phyloP scores from a whole-genome alignment of 1,140 invertebrate genomes.

The Drosophila nigrodunni region DNA sequence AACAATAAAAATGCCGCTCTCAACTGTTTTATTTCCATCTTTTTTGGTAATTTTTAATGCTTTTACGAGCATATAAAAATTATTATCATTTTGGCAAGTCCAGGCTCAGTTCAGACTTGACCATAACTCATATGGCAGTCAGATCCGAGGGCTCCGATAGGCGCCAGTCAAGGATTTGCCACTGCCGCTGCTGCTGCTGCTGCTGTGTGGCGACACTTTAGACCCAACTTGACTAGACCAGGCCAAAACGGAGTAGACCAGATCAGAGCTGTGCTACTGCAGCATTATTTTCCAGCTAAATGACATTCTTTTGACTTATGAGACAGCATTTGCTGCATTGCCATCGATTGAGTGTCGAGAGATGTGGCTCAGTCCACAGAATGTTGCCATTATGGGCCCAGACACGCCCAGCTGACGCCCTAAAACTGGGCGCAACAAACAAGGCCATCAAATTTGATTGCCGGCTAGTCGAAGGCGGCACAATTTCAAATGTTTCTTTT shows the following conservation, averaged over 20 bases:
- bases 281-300: slow-evolving; percentile 52
- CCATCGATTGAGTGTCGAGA: slow-evolving; percentile 70
- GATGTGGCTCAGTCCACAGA: slow-evolving; percentile 62
- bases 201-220: slow-evolving; percentile 52
- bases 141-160: slow-evolving; percentile 62
- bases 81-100: slow-evolving; percentile 50
- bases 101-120: background rate
- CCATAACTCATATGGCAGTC: slow-evolving; percentile 72
- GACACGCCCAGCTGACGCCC: slow-evolving; percentile 37
- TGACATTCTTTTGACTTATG: slow-evolving; percentile 73
- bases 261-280: slow-evolving; percentile 20
- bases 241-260: background rate
- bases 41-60: slow-evolving; percentile 74
- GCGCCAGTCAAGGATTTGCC: slow-evolving; percentile 36
- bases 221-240: slow-evolving; percentile 21
- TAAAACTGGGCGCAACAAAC: slow-evolving; percentile 38
- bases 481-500: background rate
- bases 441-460: slow-evolving; percentile 80
- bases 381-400: slow-evolving; percentile 59
- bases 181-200: background rate
- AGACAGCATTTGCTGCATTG: slow-evolving; percentile 49
- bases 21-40: slow-evolving; percentile 13
- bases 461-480: slow-evolving; percentile 35
- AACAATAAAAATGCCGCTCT: slow-evolving; percentile 27
- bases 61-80: slow-evolving; percentile 78